Conservation (phyloP, 2,888 invertebrate species). For the Agriotes lineatus region DNA sequence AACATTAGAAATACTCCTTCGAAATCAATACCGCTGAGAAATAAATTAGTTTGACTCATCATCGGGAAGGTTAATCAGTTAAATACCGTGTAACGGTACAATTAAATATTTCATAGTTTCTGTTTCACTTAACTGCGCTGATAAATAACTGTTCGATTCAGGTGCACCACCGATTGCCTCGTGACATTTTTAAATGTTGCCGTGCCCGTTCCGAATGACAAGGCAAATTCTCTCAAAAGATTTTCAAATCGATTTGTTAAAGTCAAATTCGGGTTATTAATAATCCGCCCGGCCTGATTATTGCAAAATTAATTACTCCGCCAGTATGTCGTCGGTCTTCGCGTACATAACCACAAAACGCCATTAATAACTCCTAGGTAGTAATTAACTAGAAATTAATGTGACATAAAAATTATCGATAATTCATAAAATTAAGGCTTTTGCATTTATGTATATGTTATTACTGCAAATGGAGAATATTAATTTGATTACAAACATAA, state of each 20-base stretch:
- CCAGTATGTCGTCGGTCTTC: background rate
- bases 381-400: no score
- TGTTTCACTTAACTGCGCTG: conserved; percentile 14
- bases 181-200: conserved; percentile 46
- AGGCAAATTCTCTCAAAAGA: conserved; percentile 46
- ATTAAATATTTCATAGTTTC: conserved; percentile 17
- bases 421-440: no score
- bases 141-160: conserved; percentile 29
- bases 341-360: no score
- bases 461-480: no score
- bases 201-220: conserved; percentile 47
- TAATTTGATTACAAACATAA: no score
- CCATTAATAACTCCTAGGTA: no score
- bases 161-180: conserved; percentile 40
- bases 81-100: conserved; percentile 24
- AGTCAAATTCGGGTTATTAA: conserved; percentile 20
- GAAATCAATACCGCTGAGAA: conserved; percentile 10
- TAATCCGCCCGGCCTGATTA: background rate
- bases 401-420: no score
- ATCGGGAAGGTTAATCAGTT: conserved; percentile 26
- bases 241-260: conserved; percentile 38
- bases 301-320: conserved; percentile 15
- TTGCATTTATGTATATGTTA: no score
- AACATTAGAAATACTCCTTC: background rate
- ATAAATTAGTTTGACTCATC: conserved; percentile 23